Conservation (phyloP, 2,797 vertebrate genomes). For the Miichthys miiuy region DNA sequence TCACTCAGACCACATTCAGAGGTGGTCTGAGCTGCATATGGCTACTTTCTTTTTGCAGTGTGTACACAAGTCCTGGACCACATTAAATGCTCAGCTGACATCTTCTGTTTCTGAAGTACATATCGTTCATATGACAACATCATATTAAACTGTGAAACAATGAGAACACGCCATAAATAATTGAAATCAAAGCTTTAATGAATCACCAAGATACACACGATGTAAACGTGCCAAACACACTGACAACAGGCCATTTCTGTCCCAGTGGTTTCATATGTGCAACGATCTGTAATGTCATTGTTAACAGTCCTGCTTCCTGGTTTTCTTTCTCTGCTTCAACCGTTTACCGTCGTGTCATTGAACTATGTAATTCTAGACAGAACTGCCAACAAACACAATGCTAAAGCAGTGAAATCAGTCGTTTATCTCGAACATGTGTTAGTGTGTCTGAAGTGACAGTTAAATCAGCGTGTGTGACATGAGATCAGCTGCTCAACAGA, state of each 20-base stretch:
- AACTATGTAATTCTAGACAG: neutral
- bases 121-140: too few relatives aligned
- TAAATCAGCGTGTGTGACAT: neutral
- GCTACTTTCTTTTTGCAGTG: too few relatives aligned
- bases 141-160: too few relatives aligned
- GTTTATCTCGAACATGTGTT: neutral
- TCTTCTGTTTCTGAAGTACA: too few relatives aligned
- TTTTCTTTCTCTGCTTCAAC: neutral
- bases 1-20: too few relatives aligned
- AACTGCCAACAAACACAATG: neutral
- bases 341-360: neutral
- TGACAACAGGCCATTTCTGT: neutral
- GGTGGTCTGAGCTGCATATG: too few relatives aligned
- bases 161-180: too few relatives aligned
- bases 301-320: neutral
- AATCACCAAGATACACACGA: too few relatives aligned
- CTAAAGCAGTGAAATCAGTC: neutral
- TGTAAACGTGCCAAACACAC: neutral
- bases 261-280: accelerated
- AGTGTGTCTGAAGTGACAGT: neutral
- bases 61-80: too few relatives aligned
- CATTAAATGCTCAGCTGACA: too few relatives aligned
- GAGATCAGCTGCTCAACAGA: constrained; percentile 32
- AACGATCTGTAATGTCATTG: too few relatives aligned
- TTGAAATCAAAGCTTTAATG: too few relatives aligned